Percentiles rank a stretch among this genome's conserved stretches.
Evolutionary conservation across 1,140 invertebrate species (phyloP).

Genomic region (Calephelis virginiensis): DNA sequence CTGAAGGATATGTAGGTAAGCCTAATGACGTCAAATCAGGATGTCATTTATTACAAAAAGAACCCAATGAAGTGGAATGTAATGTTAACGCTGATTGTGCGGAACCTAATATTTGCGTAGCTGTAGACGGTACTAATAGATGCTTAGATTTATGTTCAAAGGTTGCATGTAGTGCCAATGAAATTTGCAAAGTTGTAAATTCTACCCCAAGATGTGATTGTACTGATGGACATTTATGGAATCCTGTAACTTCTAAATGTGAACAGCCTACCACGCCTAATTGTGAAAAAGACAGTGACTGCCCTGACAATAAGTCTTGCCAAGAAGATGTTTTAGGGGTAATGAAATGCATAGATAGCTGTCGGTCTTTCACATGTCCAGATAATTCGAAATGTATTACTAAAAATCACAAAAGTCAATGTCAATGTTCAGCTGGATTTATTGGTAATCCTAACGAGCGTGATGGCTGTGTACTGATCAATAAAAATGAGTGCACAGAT

Average conservation of each 20-base stretch:
- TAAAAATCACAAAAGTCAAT: slow-evolving; percentile 85
- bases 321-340: slow-evolving; percentile 90
- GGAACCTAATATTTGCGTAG: slow-evolving; percentile 80
- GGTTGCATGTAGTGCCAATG: slow-evolving; percentile 88
- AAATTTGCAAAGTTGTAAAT: slow-evolving; percentile 85
- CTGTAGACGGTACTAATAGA: slow-evolving; percentile 78
- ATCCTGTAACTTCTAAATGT: slow-evolving; percentile 87
- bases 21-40: slow-evolving; percentile 87
- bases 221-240: slow-evolving; percentile 87
- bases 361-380: slow-evolving; percentile 89
- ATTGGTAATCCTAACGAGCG: slow-evolving; percentile 93
- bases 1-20: slow-evolving; percentile 88
- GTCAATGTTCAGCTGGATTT: slow-evolving; percentile 88
- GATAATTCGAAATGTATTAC: slow-evolving; percentile 89
- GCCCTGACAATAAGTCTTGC: slow-evolving; percentile 84
- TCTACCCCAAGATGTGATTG: slow-evolving; percentile 88
- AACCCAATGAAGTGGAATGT: slow-evolving; percentile 81
- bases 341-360: slow-evolving; percentile 88
- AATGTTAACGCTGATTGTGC: slow-evolving; percentile 85
- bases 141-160: slow-evolving; percentile 89
- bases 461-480: slow-evolving; percentile 86
- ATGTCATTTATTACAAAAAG: slow-evolving; percentile 84
- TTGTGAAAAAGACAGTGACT: slow-evolving; percentile 86
- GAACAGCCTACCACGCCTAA: slow-evolving; percentile 92
- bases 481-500: slow-evolving; percentile 86